Base-by-base conservation (phyloP, 1,140 invertebrate species). In the Drosophila elegans region DNA sequence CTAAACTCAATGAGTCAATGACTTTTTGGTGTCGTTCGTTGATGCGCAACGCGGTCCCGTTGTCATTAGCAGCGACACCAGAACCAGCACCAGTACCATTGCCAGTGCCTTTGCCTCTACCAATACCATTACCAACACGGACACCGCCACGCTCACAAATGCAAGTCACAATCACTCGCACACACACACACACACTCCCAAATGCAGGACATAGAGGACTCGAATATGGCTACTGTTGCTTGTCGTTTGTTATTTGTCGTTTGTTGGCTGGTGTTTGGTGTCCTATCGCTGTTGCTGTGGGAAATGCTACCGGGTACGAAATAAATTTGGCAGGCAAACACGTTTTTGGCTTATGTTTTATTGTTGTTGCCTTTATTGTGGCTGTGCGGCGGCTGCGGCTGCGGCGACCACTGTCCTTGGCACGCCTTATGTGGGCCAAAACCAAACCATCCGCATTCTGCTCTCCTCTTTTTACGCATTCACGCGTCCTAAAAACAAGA, bases 271-370 rank as follows among this genome's bases (percentile, higher is more conserved):
- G 38, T 13, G 13, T 53, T 68, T 42, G 67, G 42, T 42, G 51
- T 39, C 67, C 34, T 42, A 29, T 57, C 38, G 27, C 64, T 57
- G 46, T 66, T 52, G 78, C 78, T 73, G 74, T 72, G 83, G 82
- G 74, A 81, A 78, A 64, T 78, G 68, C 57, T 56, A 78, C 44
- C 46, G 60, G 61, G 61, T 66, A 59, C 77, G 64, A 68, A 86
- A 83, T 88, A 88, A 82, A 89, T 88, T 88, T 88, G 83, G 83
- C 83, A 83, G 74, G 64, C 83, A 88, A 88, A 88, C 83, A 88
- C 72, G 86, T 89, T 88, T 86, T 73, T 68, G 74, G 73, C 74
- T 76, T 76, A 76, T 76, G 62, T 76, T 76, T 76, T 76, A 76
- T 76, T 76, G 72, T 72, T 64, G 78, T 60, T 78, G 57, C 25